These are phyloP conservation scores for Spea bombifrons DNA, from an alignment of 2,113 vertebrate genomes.

Conservation along the genomic window DNA sequence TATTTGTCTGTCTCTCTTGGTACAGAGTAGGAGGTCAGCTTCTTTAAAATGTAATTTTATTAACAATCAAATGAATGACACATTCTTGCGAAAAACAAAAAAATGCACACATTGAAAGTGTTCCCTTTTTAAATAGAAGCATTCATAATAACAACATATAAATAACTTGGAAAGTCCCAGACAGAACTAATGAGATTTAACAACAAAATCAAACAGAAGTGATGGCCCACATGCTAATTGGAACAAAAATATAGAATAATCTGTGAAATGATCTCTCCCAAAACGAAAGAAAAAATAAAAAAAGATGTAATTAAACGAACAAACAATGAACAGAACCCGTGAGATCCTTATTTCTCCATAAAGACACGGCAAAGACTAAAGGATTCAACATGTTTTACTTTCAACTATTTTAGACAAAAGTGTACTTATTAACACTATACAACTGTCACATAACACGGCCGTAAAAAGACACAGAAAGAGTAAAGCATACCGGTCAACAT, in stretches of 20 bases:
- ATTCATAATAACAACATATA: slow-evolving; percentile 99
- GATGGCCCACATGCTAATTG: slow-evolving; percentile 89
- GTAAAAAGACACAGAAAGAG: slow-evolving; percentile 95
- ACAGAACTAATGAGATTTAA: slow-evolving; percentile 89
- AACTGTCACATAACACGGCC: slow-evolving; percentile 95
- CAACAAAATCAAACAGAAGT: slow-evolving; percentile 73
- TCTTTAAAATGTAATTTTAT: slow-evolving; percentile 81
- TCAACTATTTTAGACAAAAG: slow-evolving; percentile 86
- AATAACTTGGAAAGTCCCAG: slow-evolving; percentile 92
- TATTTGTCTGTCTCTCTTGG: neutral
- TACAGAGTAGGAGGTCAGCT: neutral
- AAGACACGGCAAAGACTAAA: slow-evolving; percentile 90
- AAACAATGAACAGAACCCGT: slow-evolving; percentile 74
- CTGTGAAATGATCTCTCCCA: slow-evolving; percentile 78
- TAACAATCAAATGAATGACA: slow-evolving; percentile 99
- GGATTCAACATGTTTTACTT: slow-evolving; percentile 84
- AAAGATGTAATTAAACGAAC: slow-evolving; percentile 44
- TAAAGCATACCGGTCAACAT: slow-evolving; percentile 84
- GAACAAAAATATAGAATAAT: slow-evolving; percentile 88
- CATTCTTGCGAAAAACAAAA: slow-evolving; percentile 93
- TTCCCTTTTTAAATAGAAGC: slow-evolving; percentile 99
- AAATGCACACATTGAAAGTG: slow-evolving; percentile 99
- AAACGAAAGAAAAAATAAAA: slow-evolving; percentile 59
- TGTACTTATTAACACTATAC: slow-evolving; percentile 98
- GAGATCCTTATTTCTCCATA: slow-evolving; percentile 82